These are phyloP conservation scores for Serranochromis macrocephalus DNA, from an alignment of 2,113 vertebrate genomes.

Conservation along the genomic window DNA sequence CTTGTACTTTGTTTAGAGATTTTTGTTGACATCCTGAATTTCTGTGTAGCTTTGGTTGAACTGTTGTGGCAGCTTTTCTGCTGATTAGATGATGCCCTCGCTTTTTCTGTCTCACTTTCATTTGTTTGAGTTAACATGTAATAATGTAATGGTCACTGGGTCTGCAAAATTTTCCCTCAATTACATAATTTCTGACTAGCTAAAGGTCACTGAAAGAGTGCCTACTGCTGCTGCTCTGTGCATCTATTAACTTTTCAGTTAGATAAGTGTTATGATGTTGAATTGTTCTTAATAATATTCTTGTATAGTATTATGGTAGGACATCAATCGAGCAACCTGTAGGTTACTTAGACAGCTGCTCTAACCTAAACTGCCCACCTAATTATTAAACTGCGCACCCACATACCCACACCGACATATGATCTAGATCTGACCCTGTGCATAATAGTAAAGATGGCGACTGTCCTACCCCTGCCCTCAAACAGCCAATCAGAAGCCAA, in stretches of 20 bases:
- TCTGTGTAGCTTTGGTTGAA: neutral
- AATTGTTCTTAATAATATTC: neutral
- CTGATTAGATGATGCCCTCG: neutral
- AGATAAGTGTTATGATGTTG: neutral
- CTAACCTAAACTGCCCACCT: neutral
- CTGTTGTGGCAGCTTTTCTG: neutral
- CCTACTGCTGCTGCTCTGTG: neutral
- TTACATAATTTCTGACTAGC: neutral
- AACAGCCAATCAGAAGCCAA: neutral
- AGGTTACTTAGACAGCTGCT: neutral
- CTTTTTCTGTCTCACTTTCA: neutral
- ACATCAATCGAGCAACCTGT: neutral
- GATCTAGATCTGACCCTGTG: neutral
- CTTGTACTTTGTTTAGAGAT: neutral
- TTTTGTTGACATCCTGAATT: neutral
- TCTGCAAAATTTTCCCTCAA: neutral
- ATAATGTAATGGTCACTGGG: neutral
- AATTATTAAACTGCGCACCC: neutral
- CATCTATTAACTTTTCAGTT: neutral
- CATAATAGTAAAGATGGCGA: neutral
- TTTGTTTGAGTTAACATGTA: neutral
- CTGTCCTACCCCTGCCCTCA: neutral
- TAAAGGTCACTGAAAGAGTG: neutral
- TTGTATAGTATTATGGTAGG: neutral
- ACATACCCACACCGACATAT: neutral